Evolutionary conservation across 2,113 vertebrate species (phyloP).

Genomic region (Pyxicephalus adspersus): DNA sequence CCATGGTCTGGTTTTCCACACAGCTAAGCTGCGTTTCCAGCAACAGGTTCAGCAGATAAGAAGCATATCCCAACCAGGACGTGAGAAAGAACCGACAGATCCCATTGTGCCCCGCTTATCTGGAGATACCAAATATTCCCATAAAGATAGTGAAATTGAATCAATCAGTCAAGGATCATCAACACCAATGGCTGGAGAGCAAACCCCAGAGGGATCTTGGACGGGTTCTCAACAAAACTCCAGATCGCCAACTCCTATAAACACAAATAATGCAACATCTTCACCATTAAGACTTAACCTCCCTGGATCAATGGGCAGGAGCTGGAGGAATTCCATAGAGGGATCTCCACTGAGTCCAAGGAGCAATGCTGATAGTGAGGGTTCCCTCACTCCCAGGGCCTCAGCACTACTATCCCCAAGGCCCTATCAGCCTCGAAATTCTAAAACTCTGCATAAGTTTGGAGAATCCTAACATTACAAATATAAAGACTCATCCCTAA

Average conservation of each 20-base stretch:
- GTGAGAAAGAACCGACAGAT: constrained; percentile 18
- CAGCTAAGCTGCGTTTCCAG: constrained; percentile 64
- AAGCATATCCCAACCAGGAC: constrained; percentile 6
- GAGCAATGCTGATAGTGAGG: constrained; percentile 25
- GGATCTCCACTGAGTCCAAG: not conserved
- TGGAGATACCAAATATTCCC: not conserved
- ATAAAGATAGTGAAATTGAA: constrained; percentile 58
- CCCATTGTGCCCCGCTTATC: constrained; percentile 12
- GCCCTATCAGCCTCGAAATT: constrained; percentile 47
- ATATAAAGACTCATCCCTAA: not conserved
- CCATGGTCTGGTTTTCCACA: too few species aligned
- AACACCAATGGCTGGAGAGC: not conserved
- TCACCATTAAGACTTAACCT: not conserved
- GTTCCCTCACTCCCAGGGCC: constrained; percentile 1
- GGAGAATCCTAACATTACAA: not conserved
- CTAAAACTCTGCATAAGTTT: constrained; percentile 27
- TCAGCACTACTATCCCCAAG: constrained; percentile 55
- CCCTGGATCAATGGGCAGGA: not conserved
- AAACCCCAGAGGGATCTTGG: not conserved
- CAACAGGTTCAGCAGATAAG: constrained; percentile 59
- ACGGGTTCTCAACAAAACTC: constrained; percentile 1
- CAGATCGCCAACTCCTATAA: constrained; percentile 66
- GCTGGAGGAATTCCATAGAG: not conserved
- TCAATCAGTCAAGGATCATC: constrained; percentile 1
- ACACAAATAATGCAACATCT: constrained; percentile 33